Base-by-base conservation (phyloP, 2,888 invertebrate genomes). In the Gari tellinella region DNA sequence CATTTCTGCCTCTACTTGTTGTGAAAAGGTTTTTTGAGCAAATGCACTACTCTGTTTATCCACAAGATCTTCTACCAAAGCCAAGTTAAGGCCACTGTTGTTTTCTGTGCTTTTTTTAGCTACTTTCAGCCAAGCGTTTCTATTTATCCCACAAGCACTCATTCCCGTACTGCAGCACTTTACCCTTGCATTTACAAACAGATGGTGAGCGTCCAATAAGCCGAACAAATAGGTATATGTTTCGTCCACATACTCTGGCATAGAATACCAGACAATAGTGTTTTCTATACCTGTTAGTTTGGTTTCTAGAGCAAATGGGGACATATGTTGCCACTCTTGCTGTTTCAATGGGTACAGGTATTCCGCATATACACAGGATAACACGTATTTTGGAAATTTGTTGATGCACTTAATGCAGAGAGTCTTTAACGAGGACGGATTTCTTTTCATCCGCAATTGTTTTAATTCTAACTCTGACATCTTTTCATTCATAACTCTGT, bases 1-100 rank as follows among this genome's bases (percentile, higher is more conserved):
- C 72, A 77, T 77, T 21, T n/a, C 40, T 1, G 26, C 46, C 31
- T 65, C 55, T 7, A 72, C 65, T 46, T 60, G 61, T 41, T 23
- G 38, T 19, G 65, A 56, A 56, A 72, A 72, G n/a, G n/a, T n/a
- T n/a, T n/a, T n/a, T n/a, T n/a, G n/a, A n/a, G n/a, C n/a, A n/a
- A n/a, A n/a, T n/a, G n/a, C n/a, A n/a, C n/a, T n/a, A n/a, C n/a
- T n/a, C n/a, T n/a, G n/a, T n/a, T n/a, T n/a, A n/a, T n/a, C n/a
- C n/a, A n/a, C n/a, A n/a, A n/a, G n/a, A n/a, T n/a, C n/a, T n/a
- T n/a, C n/a, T n/a, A n/a, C n/a, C n/a, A n/a, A n/a, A n/a, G n/a
- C n/a, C n/a, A n/a, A n/a, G n/a, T n/a, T n/a, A n/a, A n/a, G n/a
- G n/a, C 45, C 52, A 58, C 31, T 52, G 15, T 23, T 41, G 38